A percentile compares a stretch with the other conserved stretches of the same genome.
phyloP scores from a whole-genome alignment of 2,113 vertebrate species.

The Nyctibius bracteatus region DNA sequence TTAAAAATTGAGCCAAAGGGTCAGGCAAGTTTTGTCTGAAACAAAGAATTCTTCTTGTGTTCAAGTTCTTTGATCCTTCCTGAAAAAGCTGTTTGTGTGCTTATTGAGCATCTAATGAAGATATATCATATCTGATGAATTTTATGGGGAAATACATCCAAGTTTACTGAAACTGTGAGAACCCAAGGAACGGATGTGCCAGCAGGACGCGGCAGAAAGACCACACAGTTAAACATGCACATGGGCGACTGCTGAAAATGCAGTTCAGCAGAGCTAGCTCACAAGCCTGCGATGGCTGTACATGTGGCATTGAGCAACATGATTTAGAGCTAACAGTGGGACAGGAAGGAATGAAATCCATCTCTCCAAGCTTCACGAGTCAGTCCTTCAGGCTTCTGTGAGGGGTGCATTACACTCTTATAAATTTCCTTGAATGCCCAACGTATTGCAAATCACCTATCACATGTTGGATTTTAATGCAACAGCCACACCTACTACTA shows the following conservation, averaged over 20 bases:
- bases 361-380: not conserved
- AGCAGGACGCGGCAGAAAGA: not conserved
- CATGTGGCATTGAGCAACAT: rapidly evolving
- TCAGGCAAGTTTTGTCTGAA: not conserved
- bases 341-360: not conserved
- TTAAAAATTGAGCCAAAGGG: constrained; percentile 10
- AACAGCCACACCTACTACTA: not conserved
- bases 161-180: not conserved
- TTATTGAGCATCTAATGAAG: not conserved
- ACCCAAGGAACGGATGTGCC: not conserved
- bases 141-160: not conserved
- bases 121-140: not conserved
- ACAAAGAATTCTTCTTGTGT: not conserved
- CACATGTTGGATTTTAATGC: not conserved
- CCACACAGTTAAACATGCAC: rapidly evolving
- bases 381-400: not conserved
- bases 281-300: not conserved
- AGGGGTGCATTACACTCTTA: not conserved
- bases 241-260: not conserved
- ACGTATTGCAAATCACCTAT: not conserved
- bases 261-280: not conserved
- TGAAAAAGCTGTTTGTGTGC: not conserved
- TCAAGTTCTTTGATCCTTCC: not conserved
- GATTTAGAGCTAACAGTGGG: not conserved
- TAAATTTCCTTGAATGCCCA: not conserved